Base-by-base conservation (phyloP, 2,888 invertebrate species). In the Odontothrips loti region DNA sequence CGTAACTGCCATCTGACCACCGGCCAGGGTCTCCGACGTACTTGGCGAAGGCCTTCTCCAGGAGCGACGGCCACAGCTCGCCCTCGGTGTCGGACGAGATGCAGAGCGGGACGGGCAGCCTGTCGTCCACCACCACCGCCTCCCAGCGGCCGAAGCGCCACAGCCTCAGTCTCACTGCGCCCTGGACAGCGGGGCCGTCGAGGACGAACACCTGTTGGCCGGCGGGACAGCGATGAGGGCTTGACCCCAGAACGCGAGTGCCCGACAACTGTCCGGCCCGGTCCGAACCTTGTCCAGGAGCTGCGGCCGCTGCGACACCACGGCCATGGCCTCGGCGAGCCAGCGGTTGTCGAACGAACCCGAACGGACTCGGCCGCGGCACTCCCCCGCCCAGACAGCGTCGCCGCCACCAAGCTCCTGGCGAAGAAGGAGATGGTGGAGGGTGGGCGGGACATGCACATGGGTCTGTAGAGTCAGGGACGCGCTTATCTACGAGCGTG, bases 21-120 rank as follows among this genome's bases (percentile, higher is more conserved):
- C 51, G 20, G 15, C 51, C 51, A 17, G 3, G 51, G 3, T 10
- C 51, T 20, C 51, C 51, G 51, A 51, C 68, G 68, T 27, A 75
- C 68, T 75, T 75, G 68, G 68, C 68, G 68, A 75, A 75, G 68
- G 68, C 68, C 68, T 75, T 75, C 27, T 75, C 68, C 23, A 75
- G 12, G 68, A 75, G 23, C 1, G 68, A n/a, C 2, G 68, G 68
- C 68, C 68, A 75, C 23, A 27, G 23, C 27, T 75, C 68, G 68
- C 23, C 68, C 23, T 23, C 23, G 23, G 23, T 27, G 68, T 75
- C 68, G 1, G 68, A n/a, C n/a, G 68, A 23, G 68, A 75, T 27
- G 68, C 68, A 75, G 68, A 23, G 27, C 23, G 68, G 68, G 11
- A 27, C 23, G 11, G 68, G 68, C 27, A 75, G 68, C 27, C 68